Base-by-base conservation (phyloP, 1,140 invertebrate genomes). In the Polypedilum vanderplanki region DNA sequence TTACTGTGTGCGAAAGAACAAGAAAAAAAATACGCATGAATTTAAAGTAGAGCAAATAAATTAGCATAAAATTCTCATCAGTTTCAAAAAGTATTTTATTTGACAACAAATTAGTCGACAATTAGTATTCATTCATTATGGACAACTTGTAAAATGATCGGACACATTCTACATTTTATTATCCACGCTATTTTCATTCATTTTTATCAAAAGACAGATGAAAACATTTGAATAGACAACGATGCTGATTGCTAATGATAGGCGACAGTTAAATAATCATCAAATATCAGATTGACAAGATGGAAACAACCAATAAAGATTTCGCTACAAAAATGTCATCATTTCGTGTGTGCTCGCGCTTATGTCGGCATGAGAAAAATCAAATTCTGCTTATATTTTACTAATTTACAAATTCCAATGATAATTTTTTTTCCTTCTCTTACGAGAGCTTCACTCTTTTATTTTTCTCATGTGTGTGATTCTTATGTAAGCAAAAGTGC, bases 401-500 rank as follows among this genome's bases (percentile, higher is more conserved):
- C 46, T 57, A 57, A 57, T 57, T 57, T 57, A 57, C 46, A 57
- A 15, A 57, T 57, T 57, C 10, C 46, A 57, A 57, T 15, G 46
- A 57, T 57, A 57, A 57, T 57, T 57, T 15, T 33, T 33, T 33
- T 33, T 5, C 24, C 24, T n/a, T n/a, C 24, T 33, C 5, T 33
- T 33, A 33, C 24, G 24, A 33, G n/a, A 57, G 46, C 10, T 57
- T 33, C 24, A 33, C 24, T 57, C 4, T 57, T 46, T 46, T n/a
- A n/a, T 57, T 57, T 57, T n/a, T 57, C n/a, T 57, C 12, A 4
- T 57, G 12, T 57, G 4, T 57, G 46, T 57, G 46, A 57, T 15
- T 57, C 46, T 57, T 57, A 57, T 57, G 46, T 57, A 57, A 57
- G 46, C 46, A 57, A 57, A 57, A 57, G 46, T 57, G 46, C 46